phyloP scores from a whole-genome alignment of 2,888 invertebrate genomes.

The Eupeodes latifasciatus region DNA sequence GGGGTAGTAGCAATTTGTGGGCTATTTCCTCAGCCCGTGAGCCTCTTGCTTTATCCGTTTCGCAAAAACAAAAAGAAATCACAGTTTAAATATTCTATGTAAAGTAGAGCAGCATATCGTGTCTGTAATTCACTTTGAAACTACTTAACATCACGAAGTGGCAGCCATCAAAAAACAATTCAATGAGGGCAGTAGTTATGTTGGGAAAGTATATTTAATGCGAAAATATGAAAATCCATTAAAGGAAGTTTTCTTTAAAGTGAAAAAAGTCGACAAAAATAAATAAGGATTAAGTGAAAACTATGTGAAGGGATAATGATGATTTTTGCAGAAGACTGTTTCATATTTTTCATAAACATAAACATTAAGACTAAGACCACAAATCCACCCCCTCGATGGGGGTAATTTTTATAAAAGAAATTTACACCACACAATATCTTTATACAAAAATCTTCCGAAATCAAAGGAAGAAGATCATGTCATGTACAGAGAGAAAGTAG shows the following conservation, averaged over 20 bases:
- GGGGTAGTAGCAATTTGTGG: conserved; percentile 56
- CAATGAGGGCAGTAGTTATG: conserved; percentile 9
- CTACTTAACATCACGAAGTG: conserved; percentile 71
- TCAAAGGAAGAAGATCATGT: conserved; percentile 31
- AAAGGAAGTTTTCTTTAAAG: conserved; percentile 6
- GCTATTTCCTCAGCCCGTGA: not conserved
- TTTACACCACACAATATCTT: not conserved
- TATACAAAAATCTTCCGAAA: not conserved
- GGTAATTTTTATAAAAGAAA: not conserved
- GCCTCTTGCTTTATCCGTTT: not conserved
- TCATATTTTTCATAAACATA: conserved; percentile 36
- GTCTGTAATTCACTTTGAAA: conserved; percentile 71
- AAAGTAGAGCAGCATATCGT: conserved; percentile 60
- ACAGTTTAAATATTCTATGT: conserved; percentile 47
- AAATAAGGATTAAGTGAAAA: conserved; percentile 58
- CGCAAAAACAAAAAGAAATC: conserved; percentile 47
- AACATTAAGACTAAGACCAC: conserved; percentile 50
- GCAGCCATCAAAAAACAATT: conserved; percentile 25
- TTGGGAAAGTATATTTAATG: conserved; percentile 27
- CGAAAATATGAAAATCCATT: conserved; percentile 70
- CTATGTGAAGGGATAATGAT: conserved; percentile 47
- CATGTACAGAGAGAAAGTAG: conserved; percentile 24
- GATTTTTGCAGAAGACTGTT: not conserved
- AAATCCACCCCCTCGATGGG: conserved; percentile 21
- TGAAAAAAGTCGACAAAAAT: not conserved